These are phyloP conservation scores for Rhea americana DNA, from an alignment of 2,113 vertebrate genomes.

Conservation along the genomic window DNA sequence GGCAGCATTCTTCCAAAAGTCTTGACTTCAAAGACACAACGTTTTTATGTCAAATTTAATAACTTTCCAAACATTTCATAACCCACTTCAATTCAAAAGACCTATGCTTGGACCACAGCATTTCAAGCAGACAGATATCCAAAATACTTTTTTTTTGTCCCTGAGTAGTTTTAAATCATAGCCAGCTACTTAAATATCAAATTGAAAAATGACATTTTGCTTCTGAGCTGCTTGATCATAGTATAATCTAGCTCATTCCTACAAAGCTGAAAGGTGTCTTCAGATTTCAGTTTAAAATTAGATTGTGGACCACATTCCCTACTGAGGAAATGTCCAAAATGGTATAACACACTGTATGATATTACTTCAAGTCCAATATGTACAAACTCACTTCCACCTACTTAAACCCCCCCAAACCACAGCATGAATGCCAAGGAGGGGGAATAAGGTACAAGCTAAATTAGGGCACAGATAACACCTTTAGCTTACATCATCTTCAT, in stretches of 20 bases:
- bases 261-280: neutral
- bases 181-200: neutral
- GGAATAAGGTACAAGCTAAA: neutral
- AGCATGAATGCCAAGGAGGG: neutral
- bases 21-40: neutral
- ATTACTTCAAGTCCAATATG: neutral
- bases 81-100: neutral
- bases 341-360: neutral
- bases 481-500: neutral
- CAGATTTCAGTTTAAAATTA: neutral
- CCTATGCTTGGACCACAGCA: neutral
- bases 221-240: neutral
- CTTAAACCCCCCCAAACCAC: fast-evolving
- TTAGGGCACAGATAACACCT: neutral
- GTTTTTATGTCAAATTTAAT: neutral
- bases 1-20: neutral
- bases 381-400: neutral
- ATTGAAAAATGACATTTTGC: neutral
- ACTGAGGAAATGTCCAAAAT: neutral
- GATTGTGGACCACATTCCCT: neutral
- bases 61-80: neutral
- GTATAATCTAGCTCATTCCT: fast-evolving
- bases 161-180: neutral
- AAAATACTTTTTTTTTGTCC: neutral
- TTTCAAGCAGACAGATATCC: neutral